Base-by-base conservation (phyloP, 2,797 vertebrate species). In the Xyrichtys novacula region DNA sequence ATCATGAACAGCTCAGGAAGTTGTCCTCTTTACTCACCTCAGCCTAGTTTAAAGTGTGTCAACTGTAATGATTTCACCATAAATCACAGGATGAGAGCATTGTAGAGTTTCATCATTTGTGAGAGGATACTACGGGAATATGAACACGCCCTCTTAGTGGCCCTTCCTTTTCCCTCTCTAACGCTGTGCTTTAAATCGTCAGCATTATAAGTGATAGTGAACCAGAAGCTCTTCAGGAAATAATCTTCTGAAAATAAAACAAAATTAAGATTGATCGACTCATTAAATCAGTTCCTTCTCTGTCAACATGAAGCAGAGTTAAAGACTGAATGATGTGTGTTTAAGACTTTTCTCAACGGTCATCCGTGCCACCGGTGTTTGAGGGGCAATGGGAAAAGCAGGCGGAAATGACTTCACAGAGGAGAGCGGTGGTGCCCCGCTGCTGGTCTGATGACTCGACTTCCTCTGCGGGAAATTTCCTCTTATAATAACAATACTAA, bases 31-130 rank as follows among this genome's bases (percentile, higher is more conserved):
- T 36, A 5, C 56, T 31, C 15, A 2, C 11, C 14, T 12, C 3
- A 55, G 17, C 47, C 1, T 20, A 42, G 7, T 17, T 50, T 6
- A 65, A 53, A 46, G 20, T 0, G 42, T 23, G 22, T 55, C 58
- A 17, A 7, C 50, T 77, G 42, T 57, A 46, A 54, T 91, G 88
- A 91, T 44, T 10, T 83, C 83, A 71, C 39, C 31, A 7, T 61
- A 68, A 80, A 76, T 93, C 86, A 89, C 29, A 66, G 86, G 81
- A 81, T 86, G 73, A 68, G 53, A 47, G 44, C 34, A 15, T 54
- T 65, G 65, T 36, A 38, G 28, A 65, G 53, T 46, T 54, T 3
- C 49, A 64, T 69, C 57, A 58, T 40, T 43, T 34, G 31, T 1
- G 23, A 60, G 14, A 4, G 26, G 14, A 56, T 15, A 14, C 40